phyloP scores from a whole-genome alignment of 2,113 vertebrate species.

The Puffinus mauretanicus region DNA sequence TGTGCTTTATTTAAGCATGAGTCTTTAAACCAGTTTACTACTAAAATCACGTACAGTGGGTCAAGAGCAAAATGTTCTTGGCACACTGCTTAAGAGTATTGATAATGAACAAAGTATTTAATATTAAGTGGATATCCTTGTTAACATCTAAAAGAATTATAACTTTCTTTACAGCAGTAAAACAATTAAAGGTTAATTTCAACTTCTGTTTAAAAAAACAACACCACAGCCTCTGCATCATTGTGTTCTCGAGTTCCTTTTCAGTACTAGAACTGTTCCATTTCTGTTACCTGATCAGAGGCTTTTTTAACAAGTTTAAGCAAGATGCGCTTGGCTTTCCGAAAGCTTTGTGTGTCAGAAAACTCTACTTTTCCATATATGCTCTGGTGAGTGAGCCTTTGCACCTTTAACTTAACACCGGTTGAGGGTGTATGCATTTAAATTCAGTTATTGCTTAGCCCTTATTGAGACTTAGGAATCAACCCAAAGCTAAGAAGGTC shows the following conservation, averaged over 20 bases:
- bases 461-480: neutral
- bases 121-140: neutral
- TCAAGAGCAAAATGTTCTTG: neutral
- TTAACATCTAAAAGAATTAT: neutral
- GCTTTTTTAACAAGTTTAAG: conserved; percentile 15
- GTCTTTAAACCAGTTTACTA: neutral
- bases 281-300: neutral
- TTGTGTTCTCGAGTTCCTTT: conserved; percentile 4
- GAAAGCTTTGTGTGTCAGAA: neutral
- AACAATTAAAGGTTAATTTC: conserved; percentile 14
- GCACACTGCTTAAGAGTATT: neutral
- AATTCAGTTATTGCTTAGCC: neutral
- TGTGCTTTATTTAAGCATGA: neutral
- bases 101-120: neutral
- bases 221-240: neutral
- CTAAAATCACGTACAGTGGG: neutral
- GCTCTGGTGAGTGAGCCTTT: neutral
- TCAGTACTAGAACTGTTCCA: neutral
- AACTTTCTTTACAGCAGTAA: neutral
- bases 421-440: neutral
- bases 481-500: neutral
- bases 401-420: neutral
- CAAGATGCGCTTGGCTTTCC: conserved; percentile 34
- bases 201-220: neutral
- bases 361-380: neutral